Percentiles rank a stretch among this genome's conserved stretches.
Evolutionary conservation across 2,888 invertebrate species (phyloP).

Genomic region (Tiliacea aurago): DNA sequence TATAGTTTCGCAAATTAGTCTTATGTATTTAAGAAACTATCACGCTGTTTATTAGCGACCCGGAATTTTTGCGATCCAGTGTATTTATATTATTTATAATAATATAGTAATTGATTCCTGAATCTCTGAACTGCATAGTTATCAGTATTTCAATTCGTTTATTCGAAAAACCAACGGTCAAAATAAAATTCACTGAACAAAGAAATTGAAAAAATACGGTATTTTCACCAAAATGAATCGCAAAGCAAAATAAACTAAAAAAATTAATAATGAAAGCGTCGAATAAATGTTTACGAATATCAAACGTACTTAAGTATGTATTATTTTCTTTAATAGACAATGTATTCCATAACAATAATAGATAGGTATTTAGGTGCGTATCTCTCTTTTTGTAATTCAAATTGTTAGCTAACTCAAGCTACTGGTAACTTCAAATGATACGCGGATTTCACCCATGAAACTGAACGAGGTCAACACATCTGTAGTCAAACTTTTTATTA

Average conservation of each 20-base stretch:
- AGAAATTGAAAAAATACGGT: neutral
- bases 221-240: neutral
- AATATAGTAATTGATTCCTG: neutral
- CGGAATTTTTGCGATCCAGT: too few species aligned
- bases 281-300: neutral
- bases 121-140: neutral
- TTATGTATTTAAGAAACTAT: too few species aligned
- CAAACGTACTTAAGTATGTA: neutral
- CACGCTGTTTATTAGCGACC: too few species aligned
- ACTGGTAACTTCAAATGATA: too few species aligned
- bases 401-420: too few species aligned
- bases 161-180: neutral
- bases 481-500: neutral
- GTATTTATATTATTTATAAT: too few species aligned
- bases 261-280: neutral
- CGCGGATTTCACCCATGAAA: neutral
- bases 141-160: neutral
- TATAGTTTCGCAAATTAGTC: too few species aligned
- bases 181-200: neutral
- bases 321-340: neutral
- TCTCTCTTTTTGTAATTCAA: too few species aligned
- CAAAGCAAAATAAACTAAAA: conserved; percentile 10
- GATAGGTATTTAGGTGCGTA: too few species aligned
- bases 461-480: neutral
- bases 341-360: neutral